Base-by-base conservation (phyloP, 92 coral and sea anemone species). In the Epizoanthus ramosus region DNA sequence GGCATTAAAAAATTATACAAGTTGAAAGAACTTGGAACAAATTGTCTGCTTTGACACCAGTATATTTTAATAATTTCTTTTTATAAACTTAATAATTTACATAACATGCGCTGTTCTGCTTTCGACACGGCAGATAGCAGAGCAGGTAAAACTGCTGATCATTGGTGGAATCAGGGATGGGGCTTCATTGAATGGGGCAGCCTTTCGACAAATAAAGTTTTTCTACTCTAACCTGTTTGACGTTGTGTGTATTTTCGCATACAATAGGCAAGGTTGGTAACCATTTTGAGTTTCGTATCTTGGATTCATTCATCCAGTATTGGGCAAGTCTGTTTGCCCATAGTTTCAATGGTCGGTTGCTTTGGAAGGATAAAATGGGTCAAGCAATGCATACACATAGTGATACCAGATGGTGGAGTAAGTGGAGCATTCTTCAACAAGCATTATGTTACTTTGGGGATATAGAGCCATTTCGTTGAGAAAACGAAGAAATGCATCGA, bases 331-430 rank as follows among this genome's bases (percentile, higher is more conserved):
- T 28, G 31, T 28, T 28, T 28, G 31, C 31, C 31, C 0, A 28
- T 28, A 28, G 31, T 28, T 28, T 28, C 31, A 28, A n/a, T n/a
- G n/a, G n/a, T n/a, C n/a, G n/a, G n/a, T 77, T 88, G 65, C 86
- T 88, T 76, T 88, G 91, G 88, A 88, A 70, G 83, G 85, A 77
- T 81, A 84, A 79, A 88, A 85, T 76, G 2, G 89, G 85, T 3
- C 80, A 69, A 70, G 80, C 89, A 67, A 88, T 88, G 89, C 81
- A 66, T 71, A 75, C 81, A 71, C 82, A 77, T 77, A 84, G 88
- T 79, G 85, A 68, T 19, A 84, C 85, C 75, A 77, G 89, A 16
- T 88, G 89, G 92, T 88, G 89, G 92, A 88, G 89, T 41, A 88
- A 88, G 80, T 84, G 91, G 91, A 85, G 84, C 63, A 65, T 88